Evolutionary conservation across 2,113 vertebrate species (phyloP).

Genomic region (Microcebus tavaratra): DNA sequence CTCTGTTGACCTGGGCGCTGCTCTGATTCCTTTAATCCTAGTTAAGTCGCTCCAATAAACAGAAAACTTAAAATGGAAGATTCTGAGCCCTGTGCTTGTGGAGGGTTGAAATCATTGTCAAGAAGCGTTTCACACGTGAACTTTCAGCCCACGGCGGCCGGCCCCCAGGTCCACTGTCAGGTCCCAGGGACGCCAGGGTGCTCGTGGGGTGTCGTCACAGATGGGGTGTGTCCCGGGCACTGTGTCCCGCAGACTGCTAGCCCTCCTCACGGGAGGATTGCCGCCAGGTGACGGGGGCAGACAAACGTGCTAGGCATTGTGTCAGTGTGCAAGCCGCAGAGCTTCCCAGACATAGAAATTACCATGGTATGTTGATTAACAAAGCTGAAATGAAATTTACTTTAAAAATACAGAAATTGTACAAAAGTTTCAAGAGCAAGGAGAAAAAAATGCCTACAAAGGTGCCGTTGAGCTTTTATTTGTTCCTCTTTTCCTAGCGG

Average conservation of each 20-base stretch:
- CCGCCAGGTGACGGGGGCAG: neutral
- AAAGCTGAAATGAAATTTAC: neutral
- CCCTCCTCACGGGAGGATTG: fast-evolving
- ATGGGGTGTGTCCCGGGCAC: no score
- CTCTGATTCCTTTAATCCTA: neutral
- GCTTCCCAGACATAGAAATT: neutral
- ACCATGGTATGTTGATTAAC: neutral
- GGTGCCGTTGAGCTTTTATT: neutral
- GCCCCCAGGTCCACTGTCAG: neutral
- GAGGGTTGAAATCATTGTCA: neutral
- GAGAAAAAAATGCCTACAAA: neutral
- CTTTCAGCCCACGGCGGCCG: no score
- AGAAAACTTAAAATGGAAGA: neutral
- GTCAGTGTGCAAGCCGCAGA: neutral
- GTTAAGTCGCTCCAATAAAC: neutral
- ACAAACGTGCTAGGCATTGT: neutral
- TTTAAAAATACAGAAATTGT: neutral
- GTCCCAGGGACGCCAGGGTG: neutral
- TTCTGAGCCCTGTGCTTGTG: neutral
- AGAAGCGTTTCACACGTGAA: neutral
- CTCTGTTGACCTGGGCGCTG: neutral
- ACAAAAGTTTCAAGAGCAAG: neutral
- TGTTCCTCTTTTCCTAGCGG: neutral
- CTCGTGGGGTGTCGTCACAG: neutral
- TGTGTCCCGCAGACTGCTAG: no score